Percentiles rank a stretch among this genome's conserved stretches.
Evolutionary conservation across 1,140 invertebrate species (phyloP).

Genomic region (Hirudo medicinalis): DNA sequence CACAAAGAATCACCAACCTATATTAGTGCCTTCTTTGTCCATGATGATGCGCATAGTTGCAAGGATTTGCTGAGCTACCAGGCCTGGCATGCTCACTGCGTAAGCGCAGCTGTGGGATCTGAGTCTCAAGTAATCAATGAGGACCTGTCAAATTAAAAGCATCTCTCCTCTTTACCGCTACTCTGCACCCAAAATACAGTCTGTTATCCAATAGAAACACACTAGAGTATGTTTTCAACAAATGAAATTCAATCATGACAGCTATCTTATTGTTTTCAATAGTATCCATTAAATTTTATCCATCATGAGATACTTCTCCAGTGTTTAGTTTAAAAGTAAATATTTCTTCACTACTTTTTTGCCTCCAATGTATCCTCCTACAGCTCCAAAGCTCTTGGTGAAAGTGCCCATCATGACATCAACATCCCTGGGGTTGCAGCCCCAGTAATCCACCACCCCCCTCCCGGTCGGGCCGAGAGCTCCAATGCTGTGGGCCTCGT

Average conservation of each 20-base stretch:
- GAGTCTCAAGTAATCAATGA: constrained; percentile 62
- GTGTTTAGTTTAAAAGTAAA: too few relatives aligned
- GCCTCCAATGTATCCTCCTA: constrained; percentile 86
- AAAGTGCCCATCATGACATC: constrained; percentile 91
- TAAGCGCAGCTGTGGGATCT: constrained; percentile 70
- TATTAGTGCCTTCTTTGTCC: constrained; percentile 63
- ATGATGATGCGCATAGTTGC: constrained; percentile 69
- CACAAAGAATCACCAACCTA: constrained; percentile 22
- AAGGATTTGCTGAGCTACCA: constrained; percentile 64
- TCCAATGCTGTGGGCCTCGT: constrained; percentile 85
- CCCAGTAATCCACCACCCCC: constrained; percentile 69
- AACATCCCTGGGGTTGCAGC: constrained; percentile 64
- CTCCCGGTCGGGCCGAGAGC: constrained; percentile 69
- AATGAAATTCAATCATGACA: too few relatives aligned
- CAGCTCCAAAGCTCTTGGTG: constrained; percentile 78
- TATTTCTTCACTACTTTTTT: constrained; percentile 43
- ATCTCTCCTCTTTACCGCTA: neutral
- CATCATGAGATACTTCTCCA: too few relatives aligned
- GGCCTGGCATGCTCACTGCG: constrained; percentile 70
- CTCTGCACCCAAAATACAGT: too few relatives aligned
- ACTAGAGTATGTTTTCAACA: too few relatives aligned
- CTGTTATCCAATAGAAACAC: too few relatives aligned
- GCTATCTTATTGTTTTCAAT: too few relatives aligned
- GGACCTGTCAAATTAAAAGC: constrained; percentile 27
- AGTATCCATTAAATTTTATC: too few relatives aligned